Evolutionary conservation across 2,113 vertebrate species (phyloP), one percentile per base, ranked within the genome.

Genomic region (Rhinogobius similis): DNA sequence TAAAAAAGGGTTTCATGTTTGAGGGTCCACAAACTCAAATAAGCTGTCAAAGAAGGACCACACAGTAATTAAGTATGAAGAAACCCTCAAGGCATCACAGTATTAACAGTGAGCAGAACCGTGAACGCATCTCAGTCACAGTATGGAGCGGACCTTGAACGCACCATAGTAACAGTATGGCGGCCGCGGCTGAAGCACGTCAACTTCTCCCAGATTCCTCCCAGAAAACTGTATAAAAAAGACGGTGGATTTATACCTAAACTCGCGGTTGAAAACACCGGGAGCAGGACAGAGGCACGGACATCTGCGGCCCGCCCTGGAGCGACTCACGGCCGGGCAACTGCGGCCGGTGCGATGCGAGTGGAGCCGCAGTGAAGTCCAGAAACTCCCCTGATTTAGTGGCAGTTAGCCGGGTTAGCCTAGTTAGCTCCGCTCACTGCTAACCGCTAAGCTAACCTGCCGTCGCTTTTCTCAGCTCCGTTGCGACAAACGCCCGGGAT

Each of bases 91-190:
- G 58, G 38, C 38, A 43, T 24, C 32, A 13, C 18, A 70, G 80
- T 62, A 36, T 3, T 8, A 58, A 44, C 59, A 72, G 66, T 66
- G 52, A 71, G 6, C 36, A 16, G 59, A 71, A 18, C 87, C 9
- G 23, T 82, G 82, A 88, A 88, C 77, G 81, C 83, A 80, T 68
- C 86, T 27, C 75, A 29, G 55, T 58, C 12, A 18, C 26, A 38
- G 58, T 38, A 36, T 38, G 27, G 32, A 61, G 58, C 9, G 58
- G 58, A 38, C 75, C 73, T 68, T 74, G 81, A 77, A 83, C 79
- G 76, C 78, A 72, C 78, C 85, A 70, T 87, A 73, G 79, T 87
- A 88, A 74, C 91, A 92, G 85, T 89, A 93, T 93, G 92, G 91
- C 91, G 88, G 84, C 87, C 18, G 14, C 77, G 74, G 85, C 87